Evolutionary conservation across 2,797 vertebrate genomes (phyloP).

Genomic region (Jordanella pulchra): DNA sequence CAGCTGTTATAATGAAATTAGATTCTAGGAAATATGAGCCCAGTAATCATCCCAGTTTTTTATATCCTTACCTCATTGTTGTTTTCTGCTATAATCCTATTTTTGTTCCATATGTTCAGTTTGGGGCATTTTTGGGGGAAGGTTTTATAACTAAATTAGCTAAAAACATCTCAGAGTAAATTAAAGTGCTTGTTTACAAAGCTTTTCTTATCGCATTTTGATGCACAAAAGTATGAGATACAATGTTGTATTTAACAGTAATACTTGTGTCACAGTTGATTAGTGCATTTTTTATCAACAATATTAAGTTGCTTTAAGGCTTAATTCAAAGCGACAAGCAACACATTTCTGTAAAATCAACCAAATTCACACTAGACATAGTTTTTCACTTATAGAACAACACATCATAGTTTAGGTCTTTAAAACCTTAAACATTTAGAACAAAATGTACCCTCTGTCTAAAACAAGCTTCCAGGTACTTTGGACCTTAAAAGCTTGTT

Average conservation of each 20-base stretch:
- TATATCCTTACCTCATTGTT: background rate
- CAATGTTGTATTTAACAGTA: background rate
- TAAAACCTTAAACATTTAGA: background rate
- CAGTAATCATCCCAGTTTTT: slow-evolving; percentile 1
- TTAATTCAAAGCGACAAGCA: background rate
- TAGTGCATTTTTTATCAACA: background rate
- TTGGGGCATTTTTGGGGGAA: background rate
- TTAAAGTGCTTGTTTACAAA: background rate
- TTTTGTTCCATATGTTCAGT: slow-evolving; percentile 15
- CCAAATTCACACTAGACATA: background rate
- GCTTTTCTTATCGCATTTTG: background rate
- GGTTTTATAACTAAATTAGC: background rate
- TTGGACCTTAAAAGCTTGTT: no score
- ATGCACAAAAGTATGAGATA: background rate
- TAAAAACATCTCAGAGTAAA: background rate
- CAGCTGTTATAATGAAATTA: background rate
- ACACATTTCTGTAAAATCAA: background rate
- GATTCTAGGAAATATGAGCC: background rate
- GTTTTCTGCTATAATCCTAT: background rate
- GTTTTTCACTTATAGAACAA: background rate
- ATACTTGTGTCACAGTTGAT: background rate
- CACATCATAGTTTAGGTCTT: background rate
- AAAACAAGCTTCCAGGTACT: no score
- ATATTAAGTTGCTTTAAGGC: background rate
- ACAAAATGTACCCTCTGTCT: background rate